These are phyloP conservation scores for Temnothorax nylanderi DNA, from an alignment of 1,140 invertebrate genomes.

Conservation along the genomic window DNA sequence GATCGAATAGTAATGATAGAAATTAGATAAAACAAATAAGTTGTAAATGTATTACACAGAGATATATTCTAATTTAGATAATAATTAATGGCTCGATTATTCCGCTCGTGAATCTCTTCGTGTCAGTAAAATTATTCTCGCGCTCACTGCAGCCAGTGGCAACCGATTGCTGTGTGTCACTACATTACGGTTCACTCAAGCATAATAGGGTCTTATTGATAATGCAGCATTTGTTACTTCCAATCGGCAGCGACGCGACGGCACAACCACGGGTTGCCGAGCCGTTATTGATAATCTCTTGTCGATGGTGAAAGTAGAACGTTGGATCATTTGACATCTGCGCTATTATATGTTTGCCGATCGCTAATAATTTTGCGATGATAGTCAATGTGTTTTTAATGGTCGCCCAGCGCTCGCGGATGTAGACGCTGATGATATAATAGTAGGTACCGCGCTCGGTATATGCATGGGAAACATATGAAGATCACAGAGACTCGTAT, in stretches of 20 bases:
- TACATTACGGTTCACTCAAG: conserved; percentile 14
- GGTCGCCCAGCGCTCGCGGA: neutral
- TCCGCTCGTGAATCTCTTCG: conserved; percentile 20
- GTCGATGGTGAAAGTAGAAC: conserved; percentile 45
- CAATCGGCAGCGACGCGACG: conserved; percentile 32
- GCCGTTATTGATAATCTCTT: conserved; percentile 44
- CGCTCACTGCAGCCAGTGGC: conserved; percentile 8
- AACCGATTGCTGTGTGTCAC: conserved; percentile 21
- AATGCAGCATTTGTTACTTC: conserved; percentile 48
- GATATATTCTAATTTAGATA: conserved; percentile 27
- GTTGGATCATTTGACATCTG: conserved; percentile 24
- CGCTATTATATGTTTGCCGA: conserved; percentile 16
- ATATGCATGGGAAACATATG: neutral
- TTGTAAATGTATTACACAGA: neutral
- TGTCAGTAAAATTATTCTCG: conserved; percentile 15
- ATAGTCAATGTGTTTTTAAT: conserved; percentile 47
- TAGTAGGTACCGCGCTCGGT: neutral
- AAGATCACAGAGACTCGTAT: neutral
- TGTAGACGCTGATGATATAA: conserved; percentile 29
- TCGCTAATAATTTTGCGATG: conserved; percentile 5
- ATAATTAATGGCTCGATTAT: conserved; percentile 9
- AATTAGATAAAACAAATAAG: neutral
- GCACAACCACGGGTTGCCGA: neutral
- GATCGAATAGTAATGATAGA: neutral
- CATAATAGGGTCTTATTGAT: conserved; percentile 47